Conservation (phyloP, 1,140 invertebrate species). For the Akabosia matsudoensis region DNA sequence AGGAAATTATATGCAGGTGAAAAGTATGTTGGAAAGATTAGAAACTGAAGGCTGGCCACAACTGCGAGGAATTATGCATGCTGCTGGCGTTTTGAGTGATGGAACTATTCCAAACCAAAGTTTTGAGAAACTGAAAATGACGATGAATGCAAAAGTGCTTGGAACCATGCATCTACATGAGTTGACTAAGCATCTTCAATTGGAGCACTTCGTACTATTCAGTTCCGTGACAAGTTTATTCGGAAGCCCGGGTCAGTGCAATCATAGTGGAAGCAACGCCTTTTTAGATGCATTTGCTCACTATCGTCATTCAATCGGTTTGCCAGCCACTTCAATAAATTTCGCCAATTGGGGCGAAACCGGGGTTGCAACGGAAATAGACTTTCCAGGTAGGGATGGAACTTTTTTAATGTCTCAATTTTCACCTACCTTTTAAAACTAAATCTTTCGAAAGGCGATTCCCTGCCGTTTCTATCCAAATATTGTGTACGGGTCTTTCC, state of each 20-base stretch:
- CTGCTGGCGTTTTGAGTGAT: slow-evolving; percentile 18
- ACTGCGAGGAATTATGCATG: slow-evolving; percentile 23
- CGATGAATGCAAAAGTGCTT: background rate
- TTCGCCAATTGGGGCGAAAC: background rate
- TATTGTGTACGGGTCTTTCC: too few relatives aligned
- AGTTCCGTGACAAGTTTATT: background rate
- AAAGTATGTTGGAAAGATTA: background rate
- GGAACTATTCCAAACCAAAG: slow-evolving; percentile 2
- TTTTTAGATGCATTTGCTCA: background rate
- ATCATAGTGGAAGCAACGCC: background rate
- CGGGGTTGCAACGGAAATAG: background rate
- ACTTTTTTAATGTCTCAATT: too few relatives aligned
- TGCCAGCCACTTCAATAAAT: background rate
- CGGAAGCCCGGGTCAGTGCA: background rate
- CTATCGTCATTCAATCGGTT: background rate
- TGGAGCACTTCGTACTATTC: slow-evolving; percentile 9
- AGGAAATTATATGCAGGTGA: background rate
- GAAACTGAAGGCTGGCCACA: background rate
- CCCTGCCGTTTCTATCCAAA: too few relatives aligned
- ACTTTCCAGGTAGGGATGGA: too few relatives aligned
- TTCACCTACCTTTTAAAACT: too few relatives aligned
- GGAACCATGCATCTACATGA: slow-evolving; percentile 22
- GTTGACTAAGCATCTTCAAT: background rate
- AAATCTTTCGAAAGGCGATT: too few relatives aligned
- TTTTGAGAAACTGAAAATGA: background rate